Evolutionary conservation across 2,888 invertebrate genomes (phyloP).

Genomic region (Cephalotes varians): DNA sequence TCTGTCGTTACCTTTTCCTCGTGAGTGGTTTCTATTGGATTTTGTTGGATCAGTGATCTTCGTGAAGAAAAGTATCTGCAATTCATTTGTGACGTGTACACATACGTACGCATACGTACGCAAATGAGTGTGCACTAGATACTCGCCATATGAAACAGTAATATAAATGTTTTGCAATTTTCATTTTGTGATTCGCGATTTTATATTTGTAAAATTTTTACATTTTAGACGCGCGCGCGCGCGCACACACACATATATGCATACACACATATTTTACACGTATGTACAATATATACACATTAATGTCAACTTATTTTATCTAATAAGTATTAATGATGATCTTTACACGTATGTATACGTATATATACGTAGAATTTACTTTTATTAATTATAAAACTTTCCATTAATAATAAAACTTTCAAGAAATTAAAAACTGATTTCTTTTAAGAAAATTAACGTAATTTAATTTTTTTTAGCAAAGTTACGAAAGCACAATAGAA

Average conservation of each 20-base stretch:
- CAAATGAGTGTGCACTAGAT: background rate
- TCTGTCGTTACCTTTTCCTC: slow-evolving; percentile 58
- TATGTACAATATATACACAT: too few relatives aligned
- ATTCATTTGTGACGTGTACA: slow-evolving; percentile 57
- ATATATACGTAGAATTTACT: background rate
- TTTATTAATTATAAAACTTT: background rate
- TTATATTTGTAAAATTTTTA: background rate
- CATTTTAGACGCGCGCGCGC: background rate
- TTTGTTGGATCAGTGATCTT: slow-evolving; percentile 66
- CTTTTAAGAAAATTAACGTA: background rate
- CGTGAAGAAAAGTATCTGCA: background rate
- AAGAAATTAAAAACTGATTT: background rate
- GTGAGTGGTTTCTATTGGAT: slow-evolving; percentile 66
- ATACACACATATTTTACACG: too few relatives aligned
- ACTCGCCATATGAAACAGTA: background rate
- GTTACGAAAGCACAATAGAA: background rate
- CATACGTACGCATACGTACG: background rate
- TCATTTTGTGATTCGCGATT: too few relatives aligned
- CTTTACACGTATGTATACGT: too few relatives aligned
- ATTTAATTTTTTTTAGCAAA: background rate
- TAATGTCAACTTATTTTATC: background rate
- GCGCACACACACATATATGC: too few relatives aligned
- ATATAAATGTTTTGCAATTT: background rate
- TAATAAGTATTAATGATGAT: background rate
- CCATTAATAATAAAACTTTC: background rate